Conservation (phyloP, 2,888 invertebrate species). For the Mimumesa dahlbomi region DNA sequence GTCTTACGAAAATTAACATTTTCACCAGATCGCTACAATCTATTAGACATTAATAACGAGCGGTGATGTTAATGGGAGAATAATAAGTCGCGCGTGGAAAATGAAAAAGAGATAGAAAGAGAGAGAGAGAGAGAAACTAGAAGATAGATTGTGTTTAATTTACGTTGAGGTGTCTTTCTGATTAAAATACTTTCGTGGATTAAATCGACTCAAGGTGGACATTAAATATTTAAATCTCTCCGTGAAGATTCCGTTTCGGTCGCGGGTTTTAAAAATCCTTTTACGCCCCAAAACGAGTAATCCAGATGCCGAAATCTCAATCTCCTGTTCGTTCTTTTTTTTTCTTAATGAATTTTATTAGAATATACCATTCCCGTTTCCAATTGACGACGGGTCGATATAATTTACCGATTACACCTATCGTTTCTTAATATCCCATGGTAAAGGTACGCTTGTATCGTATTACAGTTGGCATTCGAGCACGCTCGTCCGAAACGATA, state of each 20-base stretch:
- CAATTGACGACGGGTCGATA: background rate
- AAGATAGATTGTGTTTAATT: background rate
- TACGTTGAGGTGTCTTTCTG: background rate
- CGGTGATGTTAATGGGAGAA: slow-evolving; percentile 30
- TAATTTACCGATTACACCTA: background rate
- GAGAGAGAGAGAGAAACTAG: no score
- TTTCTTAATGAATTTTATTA: no score
- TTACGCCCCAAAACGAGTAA: background rate
- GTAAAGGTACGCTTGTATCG: background rate
- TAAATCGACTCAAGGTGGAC: background rate
- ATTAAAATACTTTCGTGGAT: slow-evolving; percentile 22
- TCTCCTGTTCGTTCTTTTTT: no score
- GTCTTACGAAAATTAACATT: slow-evolving; percentile 42
- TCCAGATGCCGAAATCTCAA: background rate
- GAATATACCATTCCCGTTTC: background rate
- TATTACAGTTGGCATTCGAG: background rate
- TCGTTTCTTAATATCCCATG: no score
- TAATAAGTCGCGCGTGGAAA: slow-evolving; percentile 19
- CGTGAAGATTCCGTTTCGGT: no score
- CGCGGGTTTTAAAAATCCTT: background rate
- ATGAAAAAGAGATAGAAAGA: background rate
- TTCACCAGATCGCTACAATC: slow-evolving; percentile 42
- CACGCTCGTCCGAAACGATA: background rate
- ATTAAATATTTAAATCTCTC: background rate
- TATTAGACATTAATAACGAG: slow-evolving; percentile 42